A percentile compares a stretch with the other conserved stretches of the same genome.
These are phyloP conservation scores for Matsumurasca onukii DNA, from an alignment of 1,140 invertebrate species.

Conservation along the genomic window DNA sequence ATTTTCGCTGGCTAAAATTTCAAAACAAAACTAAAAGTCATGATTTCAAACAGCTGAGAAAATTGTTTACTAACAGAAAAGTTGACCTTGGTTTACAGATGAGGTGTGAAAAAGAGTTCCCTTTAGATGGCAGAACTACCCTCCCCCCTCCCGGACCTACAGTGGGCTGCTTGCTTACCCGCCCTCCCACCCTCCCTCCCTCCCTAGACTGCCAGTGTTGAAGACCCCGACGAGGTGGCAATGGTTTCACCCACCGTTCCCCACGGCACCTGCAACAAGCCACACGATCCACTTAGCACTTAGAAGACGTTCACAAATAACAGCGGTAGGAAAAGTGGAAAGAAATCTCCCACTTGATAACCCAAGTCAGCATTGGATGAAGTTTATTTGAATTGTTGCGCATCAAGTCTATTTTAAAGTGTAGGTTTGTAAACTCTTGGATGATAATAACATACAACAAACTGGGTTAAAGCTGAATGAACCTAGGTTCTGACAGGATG, in stretches of 20 bases:
- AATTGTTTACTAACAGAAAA: background rate
- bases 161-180: no score
- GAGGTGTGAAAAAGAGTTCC: slow-evolving; percentile 34
- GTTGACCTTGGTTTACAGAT: background rate
- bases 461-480: no score
- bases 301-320: no score
- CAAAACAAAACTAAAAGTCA: background rate
- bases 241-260: slow-evolving; percentile 60
- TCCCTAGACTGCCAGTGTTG: slow-evolving; percentile 38
- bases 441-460: no score
- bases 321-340: no score
- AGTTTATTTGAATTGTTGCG: no score
- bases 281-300: no score
- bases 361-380: no score
- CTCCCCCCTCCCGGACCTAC: slow-evolving; percentile 43
- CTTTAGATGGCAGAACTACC: slow-evolving; percentile 43
- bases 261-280: slow-evolving; percentile 46
- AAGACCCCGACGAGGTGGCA: slow-evolving; percentile 50
- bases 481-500: no score
- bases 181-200: slow-evolving; percentile 47
- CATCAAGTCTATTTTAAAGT: no score
- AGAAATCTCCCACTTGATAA: no score
- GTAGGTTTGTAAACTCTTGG: no score
- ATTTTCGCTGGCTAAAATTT: background rate
- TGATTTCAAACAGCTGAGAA: background rate